Percentiles rank a stretch among this genome's conserved stretches.
Evolutionary conservation across 2,113 vertebrate genomes (phyloP).

Genomic region (Mastomys natalensis): DNA sequence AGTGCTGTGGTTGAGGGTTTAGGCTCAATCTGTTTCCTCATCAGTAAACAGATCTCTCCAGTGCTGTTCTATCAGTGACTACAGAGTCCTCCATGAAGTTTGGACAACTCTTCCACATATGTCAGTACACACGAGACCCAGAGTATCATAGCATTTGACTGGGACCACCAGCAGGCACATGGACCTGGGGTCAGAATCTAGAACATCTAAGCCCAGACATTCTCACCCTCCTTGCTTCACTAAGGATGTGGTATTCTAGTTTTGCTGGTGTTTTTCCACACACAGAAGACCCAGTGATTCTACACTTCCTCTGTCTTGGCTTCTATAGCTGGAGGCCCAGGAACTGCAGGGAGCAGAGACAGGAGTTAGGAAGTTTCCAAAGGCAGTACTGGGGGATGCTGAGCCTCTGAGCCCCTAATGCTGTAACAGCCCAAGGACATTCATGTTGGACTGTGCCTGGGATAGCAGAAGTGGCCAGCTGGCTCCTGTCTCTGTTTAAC

Average conservation of each 20-base stretch:
- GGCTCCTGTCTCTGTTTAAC: neutral
- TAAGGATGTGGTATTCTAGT: neutral
- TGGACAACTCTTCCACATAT: fast-evolving
- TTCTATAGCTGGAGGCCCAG: neutral
- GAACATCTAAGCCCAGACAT: neutral
- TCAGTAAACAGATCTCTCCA: neutral
- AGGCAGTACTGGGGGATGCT: neutral
- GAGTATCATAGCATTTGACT: neutral
- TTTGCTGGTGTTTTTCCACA: neutral
- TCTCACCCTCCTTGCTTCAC: too few relatives aligned
- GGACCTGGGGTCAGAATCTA: neutral
- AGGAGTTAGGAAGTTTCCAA: neutral
- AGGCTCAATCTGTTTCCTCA: neutral
- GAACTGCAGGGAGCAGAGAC: neutral
- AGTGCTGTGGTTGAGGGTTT: neutral
- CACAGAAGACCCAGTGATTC: neutral
- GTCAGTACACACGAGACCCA: neutral
- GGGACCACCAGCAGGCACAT: too few relatives aligned
- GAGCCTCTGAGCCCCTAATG: neutral
- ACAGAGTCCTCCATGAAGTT: neutral
- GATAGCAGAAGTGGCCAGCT: neutral
- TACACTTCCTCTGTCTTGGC: neutral
- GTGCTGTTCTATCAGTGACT: neutral
- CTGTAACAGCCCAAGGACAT: neutral
- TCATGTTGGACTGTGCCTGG: neutral